These are phyloP conservation scores for Cyphomyrus plagiostoma DNA, from an alignment of 2,113 vertebrate species.

Conservation along the genomic window DNA sequence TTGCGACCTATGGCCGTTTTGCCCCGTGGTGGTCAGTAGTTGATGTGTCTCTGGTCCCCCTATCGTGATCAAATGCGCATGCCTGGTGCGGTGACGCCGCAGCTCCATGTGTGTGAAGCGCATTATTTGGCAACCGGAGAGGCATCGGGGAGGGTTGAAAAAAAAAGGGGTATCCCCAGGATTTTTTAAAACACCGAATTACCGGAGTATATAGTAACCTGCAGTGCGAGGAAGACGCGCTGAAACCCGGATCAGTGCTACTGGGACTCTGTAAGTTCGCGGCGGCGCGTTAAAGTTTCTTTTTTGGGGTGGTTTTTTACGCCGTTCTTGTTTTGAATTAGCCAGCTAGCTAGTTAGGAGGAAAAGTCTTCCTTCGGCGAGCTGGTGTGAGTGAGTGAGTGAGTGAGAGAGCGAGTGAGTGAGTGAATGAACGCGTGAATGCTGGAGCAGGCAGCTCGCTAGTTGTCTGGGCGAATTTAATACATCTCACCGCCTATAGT, in stretches of 20 bases:
- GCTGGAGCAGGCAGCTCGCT: conserved; percentile 1
- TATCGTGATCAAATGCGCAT: conserved; percentile 76
- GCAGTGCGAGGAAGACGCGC: conserved; percentile 47
- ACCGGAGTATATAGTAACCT: conserved; percentile 59
- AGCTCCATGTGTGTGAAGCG: conserved; percentile 88
- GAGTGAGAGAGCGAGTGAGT: neutral
- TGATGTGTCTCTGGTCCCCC: conserved; percentile 55
- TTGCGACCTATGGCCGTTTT: conserved; percentile 14
- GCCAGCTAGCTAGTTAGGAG: conserved; percentile 50
- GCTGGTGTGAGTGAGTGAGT: conserved; percentile 21
- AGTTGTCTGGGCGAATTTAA: conserved; percentile 20
- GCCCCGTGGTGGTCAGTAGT: conserved; percentile 55
- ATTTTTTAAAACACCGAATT: conserved; percentile 62
- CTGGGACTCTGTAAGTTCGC: conserved; percentile 64
- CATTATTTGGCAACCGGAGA: conserved; percentile 86
- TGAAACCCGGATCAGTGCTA: conserved; percentile 39
- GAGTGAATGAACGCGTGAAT: neutral
- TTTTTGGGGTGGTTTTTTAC: conserved; percentile 43
- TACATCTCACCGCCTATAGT: neutral
- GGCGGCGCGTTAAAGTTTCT: conserved; percentile 54
- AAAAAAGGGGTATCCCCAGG: conserved; percentile 66
- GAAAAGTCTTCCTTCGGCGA: conserved; percentile 22
- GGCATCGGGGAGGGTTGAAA: conserved; percentile 69
- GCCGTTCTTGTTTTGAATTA: conserved; percentile 61
- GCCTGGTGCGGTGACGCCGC: conserved; percentile 84